A percentile compares a stretch with the other conserved stretches of the same genome.
Evolutionary conservation across 2,113 vertebrate genomes (phyloP).

Genomic region (Paradisaea rubra): DNA sequence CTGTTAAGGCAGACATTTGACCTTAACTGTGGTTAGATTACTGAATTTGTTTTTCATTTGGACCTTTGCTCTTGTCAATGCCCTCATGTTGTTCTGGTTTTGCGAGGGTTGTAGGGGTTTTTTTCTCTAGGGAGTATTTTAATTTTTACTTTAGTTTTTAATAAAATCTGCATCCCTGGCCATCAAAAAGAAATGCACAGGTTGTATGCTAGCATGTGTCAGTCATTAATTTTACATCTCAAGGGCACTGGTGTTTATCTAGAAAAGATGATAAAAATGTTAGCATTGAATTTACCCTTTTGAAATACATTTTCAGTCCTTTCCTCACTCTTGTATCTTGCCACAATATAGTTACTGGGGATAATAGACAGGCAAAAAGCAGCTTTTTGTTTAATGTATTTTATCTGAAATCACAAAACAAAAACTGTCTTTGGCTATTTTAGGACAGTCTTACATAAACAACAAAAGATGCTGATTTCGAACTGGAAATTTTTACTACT

Average conservation of each 20-base stretch:
- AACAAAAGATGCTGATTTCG: neutral
- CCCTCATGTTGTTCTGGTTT: fast-evolving
- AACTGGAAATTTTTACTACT: neutral
- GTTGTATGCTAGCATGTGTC: neutral
- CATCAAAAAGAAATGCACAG: neutral
- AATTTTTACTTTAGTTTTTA: neutral
- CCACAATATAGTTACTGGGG: neutral
- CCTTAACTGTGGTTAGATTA: neutral
- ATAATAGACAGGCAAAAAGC: neutral
- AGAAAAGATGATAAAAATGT: neutral
- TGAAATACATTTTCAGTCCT: neutral
- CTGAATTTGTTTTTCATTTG: neutral
- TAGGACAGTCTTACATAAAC: neutral
- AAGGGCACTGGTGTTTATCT: neutral
- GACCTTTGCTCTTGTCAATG: neutral
- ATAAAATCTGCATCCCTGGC: neutral
- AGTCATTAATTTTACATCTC: neutral
- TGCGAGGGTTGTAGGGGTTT: fast-evolving
- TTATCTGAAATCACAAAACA: neutral
- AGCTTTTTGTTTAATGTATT: neutral
- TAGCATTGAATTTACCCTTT: neutral
- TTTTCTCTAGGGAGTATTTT: neutral
- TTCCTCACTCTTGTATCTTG: neutral
- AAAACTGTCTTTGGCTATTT: neutral
- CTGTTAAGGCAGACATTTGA: neutral